These are phyloP conservation scores for Noctua janthe DNA, from an alignment of 2,888 invertebrate genomes.

Conservation along the genomic window DNA sequence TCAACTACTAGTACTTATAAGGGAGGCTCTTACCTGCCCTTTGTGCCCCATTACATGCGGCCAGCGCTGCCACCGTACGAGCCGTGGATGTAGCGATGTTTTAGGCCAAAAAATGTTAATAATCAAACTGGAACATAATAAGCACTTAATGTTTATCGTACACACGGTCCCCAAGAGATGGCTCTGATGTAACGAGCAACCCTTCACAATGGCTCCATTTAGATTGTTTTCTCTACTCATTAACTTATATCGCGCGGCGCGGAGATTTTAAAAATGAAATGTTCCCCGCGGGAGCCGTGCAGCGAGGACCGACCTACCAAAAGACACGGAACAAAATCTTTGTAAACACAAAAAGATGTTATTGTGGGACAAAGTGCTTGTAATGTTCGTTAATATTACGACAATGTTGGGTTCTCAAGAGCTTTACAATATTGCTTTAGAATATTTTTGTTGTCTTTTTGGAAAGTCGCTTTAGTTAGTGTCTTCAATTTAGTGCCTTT, in stretches of 20 bases:
- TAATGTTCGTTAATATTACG: conserved; percentile 51
- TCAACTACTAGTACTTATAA: neutral
- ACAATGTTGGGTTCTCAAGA: conserved; percentile 11
- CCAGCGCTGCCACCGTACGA: neutral
- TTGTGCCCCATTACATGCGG: neutral
- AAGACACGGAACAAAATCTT: conserved; percentile 21
- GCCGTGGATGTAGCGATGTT: neutral
- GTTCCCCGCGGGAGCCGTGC: conserved; percentile 41
- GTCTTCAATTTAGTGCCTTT: neutral
- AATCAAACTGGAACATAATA: neutral
- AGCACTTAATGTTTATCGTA: conserved; percentile 57
- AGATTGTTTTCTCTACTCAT: conserved; percentile 68
- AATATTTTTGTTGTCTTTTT: neutral
- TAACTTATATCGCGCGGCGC: conserved; percentile 53
- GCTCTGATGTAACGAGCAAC: conserved; percentile 60
- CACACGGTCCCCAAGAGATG: conserved; percentile 17
- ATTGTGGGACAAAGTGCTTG: conserved; percentile 37
- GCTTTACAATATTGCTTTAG: conserved; percentile 3
- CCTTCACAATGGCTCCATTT: conserved; percentile 67
- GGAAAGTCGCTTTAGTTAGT: neutral
- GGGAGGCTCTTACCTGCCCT: neutral
- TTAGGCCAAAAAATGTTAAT: neutral
- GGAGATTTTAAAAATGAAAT: conserved; percentile 56
- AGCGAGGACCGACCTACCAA: neutral
- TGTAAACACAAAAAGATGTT: conserved; percentile 42